A percentile compares a stretch with the other conserved stretches of the same genome.
These are phyloP conservation scores for Enteromius fasciolatus DNA, from an alignment of 2,797 vertebrate genomes.

Conservation along the genomic window DNA sequence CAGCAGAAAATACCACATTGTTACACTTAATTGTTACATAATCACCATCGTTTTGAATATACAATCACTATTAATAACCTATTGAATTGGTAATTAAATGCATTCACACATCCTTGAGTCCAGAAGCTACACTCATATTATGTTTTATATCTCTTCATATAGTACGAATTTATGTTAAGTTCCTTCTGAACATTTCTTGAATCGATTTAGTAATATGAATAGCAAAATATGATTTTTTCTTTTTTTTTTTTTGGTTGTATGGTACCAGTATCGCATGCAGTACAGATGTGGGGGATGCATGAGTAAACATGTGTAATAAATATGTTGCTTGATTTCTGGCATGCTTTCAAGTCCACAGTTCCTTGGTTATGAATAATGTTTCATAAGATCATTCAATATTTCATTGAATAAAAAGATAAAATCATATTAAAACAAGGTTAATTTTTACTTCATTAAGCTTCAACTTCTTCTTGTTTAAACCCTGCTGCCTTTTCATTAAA, in stretches of 20 bases:
- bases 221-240: neutral
- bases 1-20: conserved; percentile 3
- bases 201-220: conserved; percentile 2
- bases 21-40: conserved; percentile 15
- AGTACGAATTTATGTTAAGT: neutral
- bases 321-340: conserved; percentile 46
- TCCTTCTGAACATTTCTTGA: conserved; percentile 22
- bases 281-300: conserved; percentile 35
- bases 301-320: conserved; percentile 49
- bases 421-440: neutral
- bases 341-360: conserved; percentile 34
- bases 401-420: neutral
- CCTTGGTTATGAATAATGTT: conserved; percentile 39
- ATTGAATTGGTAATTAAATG: neutral
- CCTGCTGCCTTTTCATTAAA: neutral
- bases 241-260: neutral
- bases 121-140: conserved; percentile 34
- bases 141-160: neutral
- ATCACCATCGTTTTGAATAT: conserved; percentile 16
- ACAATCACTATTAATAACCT: conserved; percentile 31
- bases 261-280: conserved; percentile 62
- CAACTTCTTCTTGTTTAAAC: neutral
- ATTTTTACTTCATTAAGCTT: neutral
- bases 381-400: conserved; percentile 37
- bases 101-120: conserved; percentile 14